phyloP scores from a whole-genome alignment of 2,113 vertebrate species.

The Chrysemys picta region DNA sequence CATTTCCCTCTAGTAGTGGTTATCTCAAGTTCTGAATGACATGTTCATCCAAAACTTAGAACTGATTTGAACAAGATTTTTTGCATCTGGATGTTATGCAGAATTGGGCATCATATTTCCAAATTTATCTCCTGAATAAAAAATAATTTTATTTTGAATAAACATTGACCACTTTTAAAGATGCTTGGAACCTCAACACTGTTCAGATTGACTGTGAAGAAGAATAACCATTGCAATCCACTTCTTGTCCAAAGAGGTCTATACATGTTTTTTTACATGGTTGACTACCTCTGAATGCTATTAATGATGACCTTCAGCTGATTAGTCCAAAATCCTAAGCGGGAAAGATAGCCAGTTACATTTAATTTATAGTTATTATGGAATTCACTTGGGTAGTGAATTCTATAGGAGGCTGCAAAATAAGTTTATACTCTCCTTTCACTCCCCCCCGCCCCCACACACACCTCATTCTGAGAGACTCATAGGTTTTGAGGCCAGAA shows the following conservation, averaged over 20 bases:
- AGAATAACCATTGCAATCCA: neutral
- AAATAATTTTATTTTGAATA: neutral
- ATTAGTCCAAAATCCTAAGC: conserved; percentile 30
- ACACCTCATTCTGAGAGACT: neutral
- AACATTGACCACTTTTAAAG: neutral
- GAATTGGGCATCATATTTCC: neutral
- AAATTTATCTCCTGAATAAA: neutral
- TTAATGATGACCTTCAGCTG: conserved; percentile 39
- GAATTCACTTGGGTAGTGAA: conserved; percentile 49
- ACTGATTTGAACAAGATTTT: neutral
- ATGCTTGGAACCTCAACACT: neutral
- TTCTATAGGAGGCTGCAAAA: conserved; percentile 38
- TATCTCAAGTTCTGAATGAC: neutral
- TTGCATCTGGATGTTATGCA: neutral
- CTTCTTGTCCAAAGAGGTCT: conserved; percentile 41
- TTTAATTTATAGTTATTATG: conserved; percentile 56
- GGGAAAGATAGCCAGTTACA: conserved; percentile 32
- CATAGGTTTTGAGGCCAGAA: conserved; percentile 38
- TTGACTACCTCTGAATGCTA: conserved; percentile 47
- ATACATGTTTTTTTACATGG: conserved; percentile 40
- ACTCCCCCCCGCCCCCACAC: neutral
- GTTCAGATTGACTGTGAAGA: neutral
- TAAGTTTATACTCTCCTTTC: conserved; percentile 10
- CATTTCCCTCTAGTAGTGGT: too few relatives aligned
- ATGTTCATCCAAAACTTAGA: neutral